Evolutionary conservation across 2,888 invertebrate species (phyloP), one percentile per base, ranked within the genome.

Genomic region (Crepidodera aurea): DNA sequence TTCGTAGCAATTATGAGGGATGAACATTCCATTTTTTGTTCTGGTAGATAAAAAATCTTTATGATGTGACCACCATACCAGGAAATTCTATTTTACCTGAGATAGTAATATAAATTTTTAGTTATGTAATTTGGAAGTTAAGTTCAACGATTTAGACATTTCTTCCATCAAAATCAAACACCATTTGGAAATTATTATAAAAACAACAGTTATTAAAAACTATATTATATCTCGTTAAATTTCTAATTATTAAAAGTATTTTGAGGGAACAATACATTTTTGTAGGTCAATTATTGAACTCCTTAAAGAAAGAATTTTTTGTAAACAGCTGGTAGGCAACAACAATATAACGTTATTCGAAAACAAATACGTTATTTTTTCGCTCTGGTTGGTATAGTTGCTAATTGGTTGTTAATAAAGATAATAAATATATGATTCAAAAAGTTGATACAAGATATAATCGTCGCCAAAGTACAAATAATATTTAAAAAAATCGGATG

Each of bases 311-410:
- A 12, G 12, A n/a, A 13, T 34, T 34, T 34, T 34, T 29, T 29
- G 10, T 34, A 13, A 34, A 6, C 34, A 34, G 34, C 4, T 34
- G 34, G 2, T 34, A 5, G 12, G 6, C 34, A 34, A 10, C 13
- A 4, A 10, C 6, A 34, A n/a, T 13, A 19, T 42, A 18, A 19
- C 22, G 42, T 42, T 19, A 42, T 19, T 42, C 19, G 19, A 34
- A 1, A 32, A 51, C 12, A 10, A 51, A 18, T 32, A 13, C 5
- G 8, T 12, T 42, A 44, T 55, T 40, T 40, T 39, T 44, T 29
- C 29, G 54, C 42, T 55, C 54, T 55, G 27, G 27, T 55, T 55
- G 29, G 13, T 25, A 2, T 40, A 5, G 12, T 18, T 42, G 37
- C 42, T 42, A 44, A 55, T 55, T 16, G 27, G 10, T 16, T 44